Base-by-base conservation (phyloP, 2,888 invertebrate genomes). In the Eilema depressum region DNA sequence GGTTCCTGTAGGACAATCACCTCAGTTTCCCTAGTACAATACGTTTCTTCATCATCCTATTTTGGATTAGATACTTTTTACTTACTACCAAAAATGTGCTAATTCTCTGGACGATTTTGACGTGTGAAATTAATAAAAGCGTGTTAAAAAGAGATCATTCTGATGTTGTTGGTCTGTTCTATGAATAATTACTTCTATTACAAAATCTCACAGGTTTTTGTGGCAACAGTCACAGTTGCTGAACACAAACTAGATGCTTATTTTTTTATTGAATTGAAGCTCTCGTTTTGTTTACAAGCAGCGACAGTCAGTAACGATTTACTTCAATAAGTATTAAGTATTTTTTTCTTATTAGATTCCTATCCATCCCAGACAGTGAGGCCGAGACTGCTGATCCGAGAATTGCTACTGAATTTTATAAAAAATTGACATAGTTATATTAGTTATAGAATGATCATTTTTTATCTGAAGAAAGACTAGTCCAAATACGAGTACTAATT, bases 191-290 rank as follows among this genome's bases (percentile, higher is more conserved):
- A 64, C 76, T 66, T 77, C 71, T 73, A 66, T 70, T 68, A 69
- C 69, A 74, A 79, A 78, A 56, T 63, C 26, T 79, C 60, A 47
- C 64, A 69, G 64, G 53, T 75, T 75, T 71, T 80, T 80, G 68
- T 75, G 74, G 74, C 71, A 70, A 66, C 47, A 68, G 76, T 75
- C 76, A 68, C 76, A 76, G 75, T 79, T 69, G 68, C 61, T 77
- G 75, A 78, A 72, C 81, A 75, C 71, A 56, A 61, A 61, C 56
- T 62, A 37, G 62, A 75, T 66, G n/a, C n/a, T n/a, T n/a, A 69
- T 78, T 75, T 78, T 75, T 77, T 71, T n/a, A n/a, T n/a, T n/a
- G n/a, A n/a, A 79, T 73, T 66, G 71, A 71, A 73, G 62, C 68
- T 71, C 68, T 70, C 65, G 60, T 69, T 80, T 71, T 77, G 72